These are phyloP conservation scores for Corbicula japonica DNA, from an alignment of 2,888 invertebrate species.

Conservation along the genomic window DNA sequence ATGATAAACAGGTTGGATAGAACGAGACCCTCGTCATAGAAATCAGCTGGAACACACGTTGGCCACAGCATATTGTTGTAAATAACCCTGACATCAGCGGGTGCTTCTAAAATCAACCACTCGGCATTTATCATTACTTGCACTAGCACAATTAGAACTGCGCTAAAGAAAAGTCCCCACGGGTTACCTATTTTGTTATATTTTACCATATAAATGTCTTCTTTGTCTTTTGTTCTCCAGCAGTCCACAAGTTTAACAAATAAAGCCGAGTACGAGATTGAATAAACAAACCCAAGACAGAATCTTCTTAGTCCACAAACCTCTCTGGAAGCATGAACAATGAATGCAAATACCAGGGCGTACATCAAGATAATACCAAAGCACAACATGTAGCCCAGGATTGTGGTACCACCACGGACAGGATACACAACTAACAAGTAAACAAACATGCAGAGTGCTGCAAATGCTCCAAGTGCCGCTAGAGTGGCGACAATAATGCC, in stretches of 20 bases:
- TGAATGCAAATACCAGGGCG: conserved; percentile 86
- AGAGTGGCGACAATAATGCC: conserved; percentile 84
- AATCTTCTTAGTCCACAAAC: conserved; percentile 87
- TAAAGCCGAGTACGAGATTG: conserved; percentile 86
- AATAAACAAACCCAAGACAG: conserved; percentile 86
- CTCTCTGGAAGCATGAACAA: conserved; percentile 84
- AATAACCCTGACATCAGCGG: conserved; percentile 74
- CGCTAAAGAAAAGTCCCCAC: conserved; percentile 84
- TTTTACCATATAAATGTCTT: conserved; percentile 75
- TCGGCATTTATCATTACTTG: conserved; percentile 86
- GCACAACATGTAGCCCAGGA: conserved; percentile 87
- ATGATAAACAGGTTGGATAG: conserved; percentile 86
- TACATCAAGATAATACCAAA: conserved; percentile 86
- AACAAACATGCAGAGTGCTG: conserved; percentile 85
- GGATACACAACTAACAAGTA: conserved; percentile 86
- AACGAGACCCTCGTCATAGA: conserved; percentile 86
- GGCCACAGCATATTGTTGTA: conserved; percentile 81
- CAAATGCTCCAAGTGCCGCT: conserved; percentile 85
- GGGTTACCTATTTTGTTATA: conserved; percentile 84
- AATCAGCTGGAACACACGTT: conserved; percentile 84
- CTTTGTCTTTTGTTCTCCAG: conserved; percentile 84
- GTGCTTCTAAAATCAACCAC: conserved; percentile 86
- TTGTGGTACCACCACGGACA: conserved; percentile 85
- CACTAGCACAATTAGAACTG: conserved; percentile 84
- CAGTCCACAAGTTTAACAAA: conserved; percentile 87